Conservation (phyloP, 2,113 vertebrate species). For the Clupea harengus region DNA sequence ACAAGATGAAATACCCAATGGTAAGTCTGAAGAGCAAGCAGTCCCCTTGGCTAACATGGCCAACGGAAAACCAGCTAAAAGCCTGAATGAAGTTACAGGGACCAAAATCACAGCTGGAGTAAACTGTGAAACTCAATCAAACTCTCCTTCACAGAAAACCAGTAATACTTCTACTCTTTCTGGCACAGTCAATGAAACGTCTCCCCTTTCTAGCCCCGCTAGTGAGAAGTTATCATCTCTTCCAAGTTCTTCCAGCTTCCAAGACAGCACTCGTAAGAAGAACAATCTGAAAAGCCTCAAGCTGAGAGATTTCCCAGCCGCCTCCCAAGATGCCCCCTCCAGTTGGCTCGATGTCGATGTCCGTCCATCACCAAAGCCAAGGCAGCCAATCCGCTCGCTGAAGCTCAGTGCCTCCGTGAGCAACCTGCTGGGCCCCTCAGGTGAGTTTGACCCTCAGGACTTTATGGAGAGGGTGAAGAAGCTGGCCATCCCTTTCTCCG, state of each 20-base stretch:
- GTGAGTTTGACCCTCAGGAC: conserved; percentile 81
- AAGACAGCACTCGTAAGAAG: not conserved
- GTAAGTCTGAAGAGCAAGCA: not conserved
- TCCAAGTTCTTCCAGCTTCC: no score
- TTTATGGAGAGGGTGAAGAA: conserved; percentile 88
- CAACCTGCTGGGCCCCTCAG: conserved; percentile 76
- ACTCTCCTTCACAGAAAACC: not conserved
- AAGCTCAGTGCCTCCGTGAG: conserved; percentile 73
- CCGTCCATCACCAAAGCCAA: conserved; percentile 48
- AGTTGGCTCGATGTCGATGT: conserved; percentile 63
- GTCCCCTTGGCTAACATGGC: not conserved
- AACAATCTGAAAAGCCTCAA: not conserved
- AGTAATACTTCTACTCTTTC: not conserved
- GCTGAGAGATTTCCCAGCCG: not conserved
- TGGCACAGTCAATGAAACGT: not conserved
- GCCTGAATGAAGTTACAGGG: not conserved
- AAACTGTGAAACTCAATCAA: not conserved
- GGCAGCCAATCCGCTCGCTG: conserved; percentile 47
- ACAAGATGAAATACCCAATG: not conserved
- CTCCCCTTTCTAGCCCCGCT: not conserved
- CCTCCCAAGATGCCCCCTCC: conserved; percentile 54
- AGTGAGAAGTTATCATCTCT: conserved; percentile 21
- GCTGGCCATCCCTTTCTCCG: conserved; percentile 76
- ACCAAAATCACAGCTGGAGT: not conserved
- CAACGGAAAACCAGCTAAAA: not conserved